A percentile compares a stretch with the other conserved stretches of the same genome.
phyloP scores from a whole-genome alignment of 2,888 invertebrate genomes.

The Nowickia ferox region DNA sequence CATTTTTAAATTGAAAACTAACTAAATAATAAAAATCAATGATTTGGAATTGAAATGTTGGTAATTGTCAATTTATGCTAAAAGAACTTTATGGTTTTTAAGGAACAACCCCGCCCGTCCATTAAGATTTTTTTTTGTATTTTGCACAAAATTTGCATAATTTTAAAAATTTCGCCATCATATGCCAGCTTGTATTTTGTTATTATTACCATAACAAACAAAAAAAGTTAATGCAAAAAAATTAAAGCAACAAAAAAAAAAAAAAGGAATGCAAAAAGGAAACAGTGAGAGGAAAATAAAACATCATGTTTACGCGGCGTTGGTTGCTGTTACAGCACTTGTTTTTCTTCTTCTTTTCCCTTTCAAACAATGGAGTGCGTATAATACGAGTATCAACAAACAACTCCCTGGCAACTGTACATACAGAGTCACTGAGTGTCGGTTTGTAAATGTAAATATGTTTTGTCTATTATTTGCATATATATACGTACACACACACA shows the following conservation, averaged over 20 bases:
- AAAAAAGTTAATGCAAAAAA: constrained; percentile 51
- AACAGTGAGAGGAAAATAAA: constrained; percentile 25
- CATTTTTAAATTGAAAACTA: constrained; percentile 63
- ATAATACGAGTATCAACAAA: background rate
- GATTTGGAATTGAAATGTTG: constrained; percentile 66
- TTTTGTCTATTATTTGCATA: constrained; percentile 72
- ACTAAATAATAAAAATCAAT: constrained; percentile 69
- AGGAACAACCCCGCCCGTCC: constrained; percentile 43
- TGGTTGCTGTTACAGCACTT: constrained; percentile 52
- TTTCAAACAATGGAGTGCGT: constrained; percentile 28
- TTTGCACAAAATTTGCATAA: constrained; percentile 70
- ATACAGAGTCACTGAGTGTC: background rate
- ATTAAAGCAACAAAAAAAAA: no score
- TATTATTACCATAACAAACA: constrained; percentile 72
- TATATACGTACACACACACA: constrained; percentile 36
- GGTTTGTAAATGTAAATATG: constrained; percentile 40
- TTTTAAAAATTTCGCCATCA: constrained; percentile 67
- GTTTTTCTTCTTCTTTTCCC: constrained; percentile 19
- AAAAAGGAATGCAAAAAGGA: background rate
- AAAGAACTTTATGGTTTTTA: constrained; percentile 61
- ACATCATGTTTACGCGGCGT: constrained; percentile 46
- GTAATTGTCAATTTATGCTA: constrained; percentile 64
- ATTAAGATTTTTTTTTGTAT: constrained; percentile 50
- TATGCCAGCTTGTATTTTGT: constrained; percentile 68
- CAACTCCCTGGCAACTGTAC: constrained; percentile 60